Evolutionary conservation across 2,888 invertebrate species (phyloP).

Genomic region (Polydrusus tereticollis): DNA sequence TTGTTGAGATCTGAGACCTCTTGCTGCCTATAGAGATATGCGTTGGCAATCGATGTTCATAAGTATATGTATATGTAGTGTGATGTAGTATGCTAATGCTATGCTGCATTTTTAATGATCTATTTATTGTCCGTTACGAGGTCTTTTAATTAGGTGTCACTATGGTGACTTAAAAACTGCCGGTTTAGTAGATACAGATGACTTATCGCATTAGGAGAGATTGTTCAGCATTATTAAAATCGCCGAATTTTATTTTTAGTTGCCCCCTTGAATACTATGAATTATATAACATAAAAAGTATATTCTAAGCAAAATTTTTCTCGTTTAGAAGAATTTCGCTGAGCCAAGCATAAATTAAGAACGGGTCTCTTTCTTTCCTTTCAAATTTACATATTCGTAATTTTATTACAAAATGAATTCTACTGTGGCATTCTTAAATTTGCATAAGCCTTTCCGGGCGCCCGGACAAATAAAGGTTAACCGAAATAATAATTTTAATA

Average conservation of each 20-base stretch:
- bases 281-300: slow-evolving; percentile 34
- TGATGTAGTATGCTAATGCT: too few relatives aligned
- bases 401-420: slow-evolving; percentile 45
- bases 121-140: too few relatives aligned
- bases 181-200: too few relatives aligned
- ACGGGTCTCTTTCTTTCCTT: slow-evolving; percentile 43
- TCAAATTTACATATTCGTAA: slow-evolving; percentile 45
- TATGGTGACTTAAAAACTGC: too few relatives aligned
- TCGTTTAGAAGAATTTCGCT: slow-evolving; percentile 38
- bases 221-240: too few relatives aligned
- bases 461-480: slow-evolving; percentile 38
- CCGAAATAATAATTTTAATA: slow-evolving; percentile 10
- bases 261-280: slow-evolving; percentile 19
- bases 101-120: too few relatives aligned
- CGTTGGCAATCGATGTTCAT: too few relatives aligned
- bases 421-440: slow-evolving; percentile 37
- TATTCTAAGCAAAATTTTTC: slow-evolving; percentile 44
- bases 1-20: too few relatives aligned
- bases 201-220: too few relatives aligned
- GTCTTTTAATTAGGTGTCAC: too few relatives aligned
- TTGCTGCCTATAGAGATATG: too few relatives aligned
- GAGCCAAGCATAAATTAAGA: slow-evolving; percentile 46
- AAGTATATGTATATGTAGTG: too few relatives aligned
- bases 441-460: slow-evolving; percentile 41
- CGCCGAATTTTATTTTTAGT: neutral